Percentiles rank a stretch among this genome's conserved stretches.
phyloP scores from a whole-genome alignment of 2,113 vertebrate genomes.

The Peromyscus californicus region DNA sequence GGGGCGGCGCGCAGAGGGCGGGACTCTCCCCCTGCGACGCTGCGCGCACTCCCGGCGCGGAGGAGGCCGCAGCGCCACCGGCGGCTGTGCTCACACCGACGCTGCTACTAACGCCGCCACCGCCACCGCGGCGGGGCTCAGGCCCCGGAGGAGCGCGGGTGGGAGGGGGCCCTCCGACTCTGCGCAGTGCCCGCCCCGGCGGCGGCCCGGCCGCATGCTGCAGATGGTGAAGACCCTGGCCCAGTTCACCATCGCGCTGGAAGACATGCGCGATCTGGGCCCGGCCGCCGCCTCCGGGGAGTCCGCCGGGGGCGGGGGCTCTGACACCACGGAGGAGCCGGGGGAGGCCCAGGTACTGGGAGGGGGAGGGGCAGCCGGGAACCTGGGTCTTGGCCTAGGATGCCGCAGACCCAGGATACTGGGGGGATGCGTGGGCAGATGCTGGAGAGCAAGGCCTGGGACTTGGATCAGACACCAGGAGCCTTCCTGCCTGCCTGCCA shows the following conservation, averaged over 20 bases:
- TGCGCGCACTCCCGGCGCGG: slow-evolving; percentile 18
- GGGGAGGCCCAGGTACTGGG: slow-evolving; percentile 81
- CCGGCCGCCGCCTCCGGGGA: slow-evolving; percentile 89
- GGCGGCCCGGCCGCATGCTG: slow-evolving; percentile 92
- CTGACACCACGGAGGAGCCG: slow-evolving; percentile 79
- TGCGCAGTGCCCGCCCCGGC: slow-evolving; percentile 54
- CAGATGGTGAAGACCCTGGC: slow-evolving; percentile 99
- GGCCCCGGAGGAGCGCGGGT: neutral
- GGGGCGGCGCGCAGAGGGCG: slow-evolving; percentile 25
- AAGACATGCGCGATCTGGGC: slow-evolving; percentile 96
- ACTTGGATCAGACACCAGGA: neutral
- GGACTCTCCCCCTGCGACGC: neutral
- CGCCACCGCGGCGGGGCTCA: neutral
- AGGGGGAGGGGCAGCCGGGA: slow-evolving; percentile 61
- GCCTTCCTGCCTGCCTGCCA: neutral
- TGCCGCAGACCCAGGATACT: neutral
- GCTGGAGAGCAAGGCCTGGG: slow-evolving; percentile 57
- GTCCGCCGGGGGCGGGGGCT: slow-evolving; percentile 74
- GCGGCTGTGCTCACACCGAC: neutral
- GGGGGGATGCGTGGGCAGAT: slow-evolving; percentile 84
- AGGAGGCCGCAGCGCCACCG: slow-evolving; percentile 67
- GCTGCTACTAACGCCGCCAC: neutral
- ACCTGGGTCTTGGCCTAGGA: slow-evolving; percentile 67
- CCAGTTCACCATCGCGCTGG: slow-evolving; percentile 98
- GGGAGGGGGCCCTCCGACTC: neutral